Percentiles rank a stretch among this genome's conserved stretches.
Evolutionary conservation across 2,888 invertebrate genomes (phyloP).

Genomic region (Dione vanillae): DNA sequence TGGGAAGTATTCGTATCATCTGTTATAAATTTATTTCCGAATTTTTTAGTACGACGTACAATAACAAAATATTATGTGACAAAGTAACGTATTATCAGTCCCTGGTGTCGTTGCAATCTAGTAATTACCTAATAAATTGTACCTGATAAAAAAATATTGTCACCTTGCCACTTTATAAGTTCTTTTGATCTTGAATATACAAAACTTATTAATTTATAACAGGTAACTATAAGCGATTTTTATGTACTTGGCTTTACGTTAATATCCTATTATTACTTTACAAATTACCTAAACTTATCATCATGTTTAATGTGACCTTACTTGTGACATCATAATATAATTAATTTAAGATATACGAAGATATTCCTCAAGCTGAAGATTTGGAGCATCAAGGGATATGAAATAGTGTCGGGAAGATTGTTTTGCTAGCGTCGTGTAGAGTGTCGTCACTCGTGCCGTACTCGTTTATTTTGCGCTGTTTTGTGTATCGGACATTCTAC

Average conservation of each 20-base stretch:
- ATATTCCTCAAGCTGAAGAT: constrained; percentile 18
- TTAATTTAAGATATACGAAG: not conserved
- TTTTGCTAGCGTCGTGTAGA: constrained; percentile 60
- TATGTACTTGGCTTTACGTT: not conserved
- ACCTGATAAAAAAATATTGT: not conserved
- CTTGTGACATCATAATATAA: not conserved
- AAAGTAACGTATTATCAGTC: no score
- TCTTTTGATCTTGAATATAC: not conserved
- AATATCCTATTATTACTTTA: not conserved
- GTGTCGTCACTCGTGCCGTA: constrained; percentile 79
- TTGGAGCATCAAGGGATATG: constrained; percentile 2
- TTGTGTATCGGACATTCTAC: constrained; percentile 63
- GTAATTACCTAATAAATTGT: not conserved
- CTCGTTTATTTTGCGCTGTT: constrained; percentile 79
- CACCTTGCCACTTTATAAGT: not conserved
- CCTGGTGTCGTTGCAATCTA: no score
- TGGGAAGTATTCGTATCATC: not conserved
- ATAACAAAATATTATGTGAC: no score
- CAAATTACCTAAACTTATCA: not conserved
- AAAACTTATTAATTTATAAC: not conserved
- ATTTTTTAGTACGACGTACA: not conserved
- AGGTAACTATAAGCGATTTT: not conserved
- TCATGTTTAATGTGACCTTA: not conserved
- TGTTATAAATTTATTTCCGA: not conserved
- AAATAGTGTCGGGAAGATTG: constrained; percentile 36